Base-by-base conservation (phyloP, 1,140 invertebrate species). In the Drosophila ambigua region DNA sequence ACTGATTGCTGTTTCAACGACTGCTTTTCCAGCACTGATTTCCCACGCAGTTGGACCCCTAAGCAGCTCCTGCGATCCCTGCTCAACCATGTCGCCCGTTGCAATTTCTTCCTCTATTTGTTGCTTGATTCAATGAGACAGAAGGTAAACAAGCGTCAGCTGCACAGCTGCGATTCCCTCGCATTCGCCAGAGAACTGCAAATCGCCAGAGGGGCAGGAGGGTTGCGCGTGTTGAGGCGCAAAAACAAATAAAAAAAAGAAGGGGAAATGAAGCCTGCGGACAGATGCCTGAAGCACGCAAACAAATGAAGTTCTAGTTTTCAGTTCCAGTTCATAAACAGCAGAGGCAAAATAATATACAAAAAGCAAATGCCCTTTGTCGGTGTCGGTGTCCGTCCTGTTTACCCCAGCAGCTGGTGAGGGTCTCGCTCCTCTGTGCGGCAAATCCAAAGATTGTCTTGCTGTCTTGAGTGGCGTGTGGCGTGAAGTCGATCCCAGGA, bases 101-200 rank as follows among this genome's bases (percentile, higher is more conserved):
- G 50, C 53, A 20, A 44, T 44, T 16, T 55, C 43, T 41, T 16
- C 26, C 51, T 50, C 20, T 2, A 20, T 31, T 63, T 48, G 24
- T 39, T 57, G 62, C 71, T 80, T 66, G 49, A 72, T 80, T 67
- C 64, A 77, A 61, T 61, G 73, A 69, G 57, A 66, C 63, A 60
- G 54, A 73, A 58, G 68, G 65, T 77, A 72, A 76, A 80, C 79
- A 81, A 45, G 45, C 46, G 43, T 16, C 57, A 76, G 45, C 61
- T 66, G 61, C 31, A 45, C 55, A 62, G 35, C 65, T 24, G 49
- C 65, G 16, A 75, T 58, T 51, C 28, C 2, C 31, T 31, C 31
- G 9, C 8, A 31, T 9, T 31, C 28, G 9, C 28, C 9, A 31
- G 28, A 31, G 51, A 66, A 49, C 58, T 66, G 31, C 43, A 44